Percentiles rank a stretch among this genome's conserved stretches.
phyloP scores from a whole-genome alignment of 2,888 invertebrate species.

The Branchellion lobata region DNA sequence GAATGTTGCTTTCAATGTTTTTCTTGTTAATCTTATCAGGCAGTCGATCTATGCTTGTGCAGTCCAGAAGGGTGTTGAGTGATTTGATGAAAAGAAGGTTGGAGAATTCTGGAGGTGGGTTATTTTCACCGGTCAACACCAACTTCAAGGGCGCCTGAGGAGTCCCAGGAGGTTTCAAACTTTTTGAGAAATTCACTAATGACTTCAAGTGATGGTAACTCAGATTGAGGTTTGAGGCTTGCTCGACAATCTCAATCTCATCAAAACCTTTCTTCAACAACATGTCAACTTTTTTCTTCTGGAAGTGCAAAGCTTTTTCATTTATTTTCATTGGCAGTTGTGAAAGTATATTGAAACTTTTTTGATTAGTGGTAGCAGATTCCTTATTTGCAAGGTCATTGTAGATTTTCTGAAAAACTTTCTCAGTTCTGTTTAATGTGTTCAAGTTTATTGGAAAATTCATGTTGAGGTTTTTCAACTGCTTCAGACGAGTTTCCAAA shows the following conservation, averaged over 20 bases:
- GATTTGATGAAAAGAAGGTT: constrained; percentile 4
- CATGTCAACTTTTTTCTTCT: neutral
- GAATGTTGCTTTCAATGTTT: neutral
- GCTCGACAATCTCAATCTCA: neutral
- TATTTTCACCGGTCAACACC: neutral
- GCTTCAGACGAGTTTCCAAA: neutral
- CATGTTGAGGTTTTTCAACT: neutral
- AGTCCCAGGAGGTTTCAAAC: neutral
- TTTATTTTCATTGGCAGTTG: neutral
- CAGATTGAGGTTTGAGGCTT: neutral
- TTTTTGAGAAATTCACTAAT: neutral
- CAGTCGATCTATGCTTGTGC: neutral
- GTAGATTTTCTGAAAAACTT: neutral
- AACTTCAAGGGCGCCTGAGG: neutral
- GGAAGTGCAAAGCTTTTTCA: neutral
- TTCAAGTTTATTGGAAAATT: neutral
- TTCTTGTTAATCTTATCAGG: neutral
- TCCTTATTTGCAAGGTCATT: neutral
- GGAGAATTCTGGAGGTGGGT: neutral
- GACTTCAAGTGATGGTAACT: neutral
- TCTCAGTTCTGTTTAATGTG: constrained; percentile 10
- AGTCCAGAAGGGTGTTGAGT: constrained; percentile 3
- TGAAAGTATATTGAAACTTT: constrained; percentile 1
- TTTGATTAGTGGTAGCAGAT: neutral
- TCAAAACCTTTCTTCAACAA: neutral